phyloP scores from a whole-genome alignment of 1,140 invertebrate genomes.

The Pseudomyrmex concolor region DNA sequence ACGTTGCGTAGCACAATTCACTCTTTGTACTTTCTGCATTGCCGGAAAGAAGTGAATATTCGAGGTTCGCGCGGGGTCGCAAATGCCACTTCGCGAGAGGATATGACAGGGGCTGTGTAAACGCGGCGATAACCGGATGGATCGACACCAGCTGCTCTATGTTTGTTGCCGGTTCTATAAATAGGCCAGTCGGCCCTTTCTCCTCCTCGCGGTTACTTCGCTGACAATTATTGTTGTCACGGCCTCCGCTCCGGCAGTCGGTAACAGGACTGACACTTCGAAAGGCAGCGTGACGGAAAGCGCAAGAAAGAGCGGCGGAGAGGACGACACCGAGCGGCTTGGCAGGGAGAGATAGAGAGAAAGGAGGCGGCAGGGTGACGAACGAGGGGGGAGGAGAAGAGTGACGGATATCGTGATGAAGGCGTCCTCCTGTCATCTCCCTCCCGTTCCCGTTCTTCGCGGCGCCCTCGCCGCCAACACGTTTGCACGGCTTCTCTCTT shows the following conservation, averaged over 20 bases:
- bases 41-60: conserved; percentile 49
- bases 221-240: conserved; percentile 84
- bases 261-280: conserved; percentile 80
- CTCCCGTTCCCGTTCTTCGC: conserved; percentile 62
- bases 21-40: conserved; percentile 15
- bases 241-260: conserved; percentile 76
- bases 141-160: conserved; percentile 84
- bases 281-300: conserved; percentile 80
- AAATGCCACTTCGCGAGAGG: conserved; percentile 63
- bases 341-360: conserved; percentile 42
- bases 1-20: background rate
- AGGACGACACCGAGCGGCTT: conserved; percentile 62
- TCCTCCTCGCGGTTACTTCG: conserved; percentile 75
- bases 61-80: conserved; percentile 49
- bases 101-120: conserved; percentile 68
- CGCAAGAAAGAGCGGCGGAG: conserved; percentile 73
- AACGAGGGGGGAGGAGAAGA: conserved; percentile 66
- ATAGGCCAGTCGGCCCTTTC: conserved; percentile 74
- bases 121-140: conserved; percentile 81
- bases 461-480: conserved; percentile 59
- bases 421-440: conserved; percentile 80
- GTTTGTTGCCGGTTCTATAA: conserved; percentile 81
- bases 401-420: conserved; percentile 81
- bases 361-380: conserved; percentile 50
- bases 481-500: conserved; percentile 72